These are phyloP conservation scores for Nerophis lumbriciformis DNA, from an alignment of 2,113 vertebrate genomes.

Conservation along the genomic window DNA sequence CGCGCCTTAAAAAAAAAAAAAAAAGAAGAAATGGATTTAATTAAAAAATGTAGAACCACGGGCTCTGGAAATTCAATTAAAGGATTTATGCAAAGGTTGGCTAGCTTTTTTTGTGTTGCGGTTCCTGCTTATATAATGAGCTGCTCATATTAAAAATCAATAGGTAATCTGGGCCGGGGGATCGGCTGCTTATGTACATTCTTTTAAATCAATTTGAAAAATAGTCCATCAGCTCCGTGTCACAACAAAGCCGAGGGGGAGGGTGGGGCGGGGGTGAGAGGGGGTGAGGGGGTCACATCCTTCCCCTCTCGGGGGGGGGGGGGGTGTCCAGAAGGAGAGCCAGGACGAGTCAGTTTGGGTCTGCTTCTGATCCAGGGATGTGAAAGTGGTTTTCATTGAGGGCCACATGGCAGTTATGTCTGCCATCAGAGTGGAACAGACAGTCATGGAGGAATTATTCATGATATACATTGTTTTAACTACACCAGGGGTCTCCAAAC, in stretches of 20 bases:
- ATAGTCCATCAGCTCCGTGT: conserved; percentile 97
- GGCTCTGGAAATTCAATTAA: conserved; percentile 99
- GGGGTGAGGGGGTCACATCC: conserved; percentile 36
- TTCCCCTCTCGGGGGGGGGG: conserved; percentile 29
- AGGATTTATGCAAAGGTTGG: conserved; percentile 99
- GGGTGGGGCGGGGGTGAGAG: conserved; percentile 2
- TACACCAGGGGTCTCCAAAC: too few species aligned
- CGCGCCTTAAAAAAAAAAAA: conserved; percentile 88
- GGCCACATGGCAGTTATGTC: too few species aligned
- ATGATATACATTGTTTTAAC: too few species aligned
- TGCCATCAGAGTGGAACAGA: too few species aligned
- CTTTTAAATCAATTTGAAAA: conserved; percentile 99
- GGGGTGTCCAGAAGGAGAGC: conserved; percentile 20
- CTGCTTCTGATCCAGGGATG: conserved; percentile 47
- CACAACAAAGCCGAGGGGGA: conserved; percentile 77
- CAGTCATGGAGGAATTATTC: too few species aligned
- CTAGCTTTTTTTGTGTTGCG: conserved; percentile 99
- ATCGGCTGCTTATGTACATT: conserved; percentile 99
- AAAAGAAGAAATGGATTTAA: conserved; percentile 98
- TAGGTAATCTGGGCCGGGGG: conserved; percentile 99
- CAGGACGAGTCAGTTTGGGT: conserved; percentile 49
- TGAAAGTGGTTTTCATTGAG: too few species aligned
- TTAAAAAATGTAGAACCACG: conserved; percentile 99
- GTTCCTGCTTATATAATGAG: conserved; percentile 99
- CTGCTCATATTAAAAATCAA: conserved; percentile 99